These are phyloP conservation scores for Prenolepis imparis DNA, from an alignment of 2,888 invertebrate species.

Conservation along the genomic window DNA sequence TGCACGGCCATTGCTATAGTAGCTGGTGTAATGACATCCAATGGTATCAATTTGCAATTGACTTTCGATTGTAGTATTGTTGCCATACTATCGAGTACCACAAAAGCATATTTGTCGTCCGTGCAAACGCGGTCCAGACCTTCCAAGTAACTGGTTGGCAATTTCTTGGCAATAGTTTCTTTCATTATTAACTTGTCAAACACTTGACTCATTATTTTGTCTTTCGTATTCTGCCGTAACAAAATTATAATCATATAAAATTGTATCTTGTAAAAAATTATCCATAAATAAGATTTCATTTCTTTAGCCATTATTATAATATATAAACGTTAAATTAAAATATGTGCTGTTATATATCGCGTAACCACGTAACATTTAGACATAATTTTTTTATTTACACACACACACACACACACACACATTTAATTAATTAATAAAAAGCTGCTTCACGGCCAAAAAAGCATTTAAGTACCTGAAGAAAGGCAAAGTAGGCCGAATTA, in stretches of 20 bases:
- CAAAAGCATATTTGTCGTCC: slow-evolving; percentile 82
- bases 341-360: not conserved
- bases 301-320: not conserved
- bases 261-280: not conserved
- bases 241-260: not conserved
- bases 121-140: slow-evolving; percentile 81
- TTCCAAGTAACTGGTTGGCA: slow-evolving; percentile 81
- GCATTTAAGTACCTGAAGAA: slow-evolving; percentile 79
- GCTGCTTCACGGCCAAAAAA: not conserved
- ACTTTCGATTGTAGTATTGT: slow-evolving; percentile 77
- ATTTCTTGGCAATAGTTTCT: slow-evolving; percentile 56
- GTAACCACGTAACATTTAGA: not conserved
- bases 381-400: not conserved
- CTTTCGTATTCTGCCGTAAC: slow-evolving; percentile 79
- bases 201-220: slow-evolving; percentile 76
- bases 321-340: not conserved
- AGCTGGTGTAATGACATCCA: slow-evolving; percentile 82
- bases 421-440: slow-evolving; percentile 11
- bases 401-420: not conserved
- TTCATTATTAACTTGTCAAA: slow-evolving; percentile 77
- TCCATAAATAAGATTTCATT: slow-evolving; percentile 5
- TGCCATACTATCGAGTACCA: slow-evolving; percentile 82
- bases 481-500: slow-evolving; percentile 81
- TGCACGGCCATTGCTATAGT: slow-evolving; percentile 82
- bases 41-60: slow-evolving; percentile 80